Evolutionary conservation across 2,888 invertebrate genomes (phyloP).

Genomic region (Arctia plantaginis): DNA sequence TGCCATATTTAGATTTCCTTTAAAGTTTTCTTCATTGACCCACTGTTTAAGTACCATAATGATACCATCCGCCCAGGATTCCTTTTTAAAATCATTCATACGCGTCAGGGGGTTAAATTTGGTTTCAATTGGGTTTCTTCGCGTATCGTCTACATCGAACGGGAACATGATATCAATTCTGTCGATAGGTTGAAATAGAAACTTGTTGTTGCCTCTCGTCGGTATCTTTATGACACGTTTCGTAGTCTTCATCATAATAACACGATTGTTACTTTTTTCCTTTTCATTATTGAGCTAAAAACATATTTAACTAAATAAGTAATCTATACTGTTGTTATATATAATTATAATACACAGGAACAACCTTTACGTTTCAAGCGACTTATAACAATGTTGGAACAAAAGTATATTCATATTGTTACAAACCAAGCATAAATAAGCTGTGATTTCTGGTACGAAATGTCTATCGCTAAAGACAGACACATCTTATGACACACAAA

Average conservation of each 20-base stretch:
- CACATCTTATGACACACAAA: not conserved
- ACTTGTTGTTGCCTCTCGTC: conserved; percentile 71
- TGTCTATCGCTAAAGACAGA: not conserved
- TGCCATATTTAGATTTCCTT: conserved; percentile 72
- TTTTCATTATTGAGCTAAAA: conserved; percentile 85
- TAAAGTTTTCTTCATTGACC: conserved; percentile 68
- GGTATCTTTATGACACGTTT: conserved; percentile 91
- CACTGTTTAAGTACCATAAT: conserved; percentile 73
- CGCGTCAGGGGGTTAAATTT: conserved; percentile 67
- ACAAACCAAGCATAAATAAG: no score
- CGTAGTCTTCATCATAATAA: conserved; percentile 90
- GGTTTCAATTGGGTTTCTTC: conserved; percentile 69
- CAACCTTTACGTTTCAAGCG: no score
- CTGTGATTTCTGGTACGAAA: not conserved
- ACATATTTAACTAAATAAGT: conserved; percentile 24
- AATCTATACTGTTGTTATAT: no score
- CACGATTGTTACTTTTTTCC: conserved; percentile 85
- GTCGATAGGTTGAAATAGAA: conserved; percentile 75
- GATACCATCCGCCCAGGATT: conserved; percentile 77
- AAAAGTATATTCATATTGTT: no score
- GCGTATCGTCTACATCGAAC: conserved; percentile 68
- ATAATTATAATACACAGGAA: no score
- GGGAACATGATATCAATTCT: conserved; percentile 78
- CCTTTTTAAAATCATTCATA: conserved; percentile 73
- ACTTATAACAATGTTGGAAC: no score